Conservation (phyloP, 1,140 invertebrate genomes). For the Belonocnema kinseyi region DNA sequence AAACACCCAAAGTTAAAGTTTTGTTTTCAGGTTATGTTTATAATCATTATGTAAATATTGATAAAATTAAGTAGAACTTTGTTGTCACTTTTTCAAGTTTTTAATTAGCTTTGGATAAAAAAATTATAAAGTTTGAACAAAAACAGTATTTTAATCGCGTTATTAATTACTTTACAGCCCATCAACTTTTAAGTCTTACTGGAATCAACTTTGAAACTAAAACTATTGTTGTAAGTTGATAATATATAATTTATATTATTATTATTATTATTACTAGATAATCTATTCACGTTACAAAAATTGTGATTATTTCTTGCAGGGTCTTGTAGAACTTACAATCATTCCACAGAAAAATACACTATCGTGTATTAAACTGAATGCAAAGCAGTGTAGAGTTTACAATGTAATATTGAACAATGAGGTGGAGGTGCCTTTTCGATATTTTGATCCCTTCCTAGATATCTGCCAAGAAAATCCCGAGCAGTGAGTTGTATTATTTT, state of each 20-base stretch:
- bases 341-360: conserved; percentile 90
- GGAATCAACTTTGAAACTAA: conserved; percentile 95
- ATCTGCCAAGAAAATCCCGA: conserved; percentile 90
- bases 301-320: conserved; percentile 78
- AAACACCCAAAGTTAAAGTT: background rate
- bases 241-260: conserved; percentile 34
- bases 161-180: conserved; percentile 80
- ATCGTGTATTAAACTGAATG: conserved; percentile 90
- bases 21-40: conserved; percentile 50
- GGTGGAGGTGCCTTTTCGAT: conserved; percentile 93
- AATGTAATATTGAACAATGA: conserved; percentile 92
- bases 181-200: conserved; percentile 96
- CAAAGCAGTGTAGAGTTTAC: conserved; percentile 96
- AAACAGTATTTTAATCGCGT: conserved; percentile 32
- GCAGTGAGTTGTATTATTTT: conserved; percentile 80
- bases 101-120: no score
- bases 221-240: conserved; percentile 91
- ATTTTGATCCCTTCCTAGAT: conserved; percentile 96
- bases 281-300: no score
- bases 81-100: no score
- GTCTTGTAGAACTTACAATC: conserved; percentile 95
- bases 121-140: no score
- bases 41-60: background rate
- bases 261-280: no score
- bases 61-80: no score